phyloP scores from a whole-genome alignment of 1,140 invertebrate species.

The Berghia stephanieae region DNA sequence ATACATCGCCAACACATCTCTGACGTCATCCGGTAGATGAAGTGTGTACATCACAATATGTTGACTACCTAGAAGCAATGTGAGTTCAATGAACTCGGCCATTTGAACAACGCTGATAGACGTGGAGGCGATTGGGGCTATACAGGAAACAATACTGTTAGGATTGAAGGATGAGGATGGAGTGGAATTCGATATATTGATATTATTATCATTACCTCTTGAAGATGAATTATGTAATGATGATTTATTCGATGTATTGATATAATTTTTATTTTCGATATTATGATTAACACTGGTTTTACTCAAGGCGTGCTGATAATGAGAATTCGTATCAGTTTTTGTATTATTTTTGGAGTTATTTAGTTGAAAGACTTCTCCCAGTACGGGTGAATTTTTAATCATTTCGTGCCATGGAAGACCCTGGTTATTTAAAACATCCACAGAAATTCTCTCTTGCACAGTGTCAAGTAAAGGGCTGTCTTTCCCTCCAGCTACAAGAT shows the following conservation, averaged over 20 bases:
- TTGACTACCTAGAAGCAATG: constrained; percentile 22
- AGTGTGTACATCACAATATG: constrained; percentile 33
- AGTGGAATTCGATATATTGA: too few species aligned
- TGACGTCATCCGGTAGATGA: constrained; percentile 19
- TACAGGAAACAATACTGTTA: constrained; percentile 18
- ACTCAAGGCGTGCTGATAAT: too few species aligned
- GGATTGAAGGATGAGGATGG: too few species aligned
- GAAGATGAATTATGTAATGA: neutral
- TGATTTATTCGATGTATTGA: neutral
- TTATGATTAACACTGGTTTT: neutral
- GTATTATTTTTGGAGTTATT: too few species aligned
- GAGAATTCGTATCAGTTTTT: too few species aligned
- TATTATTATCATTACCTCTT: too few species aligned
- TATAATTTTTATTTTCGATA: neutral
- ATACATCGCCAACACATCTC: constrained; percentile 28
- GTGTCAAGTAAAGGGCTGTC: neutral
- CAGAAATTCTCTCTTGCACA: neutral
- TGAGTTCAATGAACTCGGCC: constrained; percentile 35
- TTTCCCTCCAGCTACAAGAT: neutral
- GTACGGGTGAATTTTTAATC: too few species aligned
- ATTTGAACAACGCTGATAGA: constrained; percentile 27
- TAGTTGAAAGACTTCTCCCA: too few species aligned
- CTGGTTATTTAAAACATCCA: constrained; percentile 7
- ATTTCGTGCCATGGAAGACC: too few species aligned
- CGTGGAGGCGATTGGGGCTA: constrained; percentile 28